Base-by-base conservation (phyloP, 2,888 invertebrate genomes). In the Eustalomyia histrio region DNA sequence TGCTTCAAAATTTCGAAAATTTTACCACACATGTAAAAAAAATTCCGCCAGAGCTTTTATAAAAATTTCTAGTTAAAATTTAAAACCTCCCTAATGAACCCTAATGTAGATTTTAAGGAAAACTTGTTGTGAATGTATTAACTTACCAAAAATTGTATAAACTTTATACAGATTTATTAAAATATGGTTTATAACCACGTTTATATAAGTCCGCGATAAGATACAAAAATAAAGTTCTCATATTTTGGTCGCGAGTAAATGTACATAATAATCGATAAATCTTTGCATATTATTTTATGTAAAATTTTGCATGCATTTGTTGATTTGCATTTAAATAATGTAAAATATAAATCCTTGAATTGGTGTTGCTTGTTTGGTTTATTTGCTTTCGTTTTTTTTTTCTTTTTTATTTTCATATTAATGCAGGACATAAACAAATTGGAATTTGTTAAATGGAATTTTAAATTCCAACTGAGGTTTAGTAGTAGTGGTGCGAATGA, bases 271-370 rank as follows among this genome's bases (percentile, higher is more conserved):
- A 78, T 78, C 72, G 72, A 78, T 78, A 78, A 78, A 67, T 73
- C 55, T 73, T 72, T 78, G 72, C 72, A 78, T 67, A 67, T 50
- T 50, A 67, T 43, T 65, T n/a, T 43, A 18, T 52, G 17, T 47
- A 43, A 18, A 55, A 39, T 14, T 4, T 35, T n/a, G 5, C n/a
- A 47, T 78, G 61, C 60, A 67, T 55, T 72, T 72, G 47, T 78
- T 78, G 74, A 81, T 78, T 78, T 81, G 71, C 78, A 81, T 81
- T 75, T 75, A 78, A 47, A 14, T 47, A 47, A 78, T 47, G 60
- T 67, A 69, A 60, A 81, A 35, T n/a, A n/a, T n/a, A n/a, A 71
- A 75, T 65, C 81, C 78, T 78, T 71, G 78, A 35, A 71, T 55
- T 58, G 24, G 17, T 52, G 29, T 57, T 39, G 57, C 47, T 17